A percentile compares a stretch with the other conserved stretches of the same genome.
Evolutionary conservation across 1,140 invertebrate genomes (phyloP).

Genomic region (Pissodes strobi): DNA sequence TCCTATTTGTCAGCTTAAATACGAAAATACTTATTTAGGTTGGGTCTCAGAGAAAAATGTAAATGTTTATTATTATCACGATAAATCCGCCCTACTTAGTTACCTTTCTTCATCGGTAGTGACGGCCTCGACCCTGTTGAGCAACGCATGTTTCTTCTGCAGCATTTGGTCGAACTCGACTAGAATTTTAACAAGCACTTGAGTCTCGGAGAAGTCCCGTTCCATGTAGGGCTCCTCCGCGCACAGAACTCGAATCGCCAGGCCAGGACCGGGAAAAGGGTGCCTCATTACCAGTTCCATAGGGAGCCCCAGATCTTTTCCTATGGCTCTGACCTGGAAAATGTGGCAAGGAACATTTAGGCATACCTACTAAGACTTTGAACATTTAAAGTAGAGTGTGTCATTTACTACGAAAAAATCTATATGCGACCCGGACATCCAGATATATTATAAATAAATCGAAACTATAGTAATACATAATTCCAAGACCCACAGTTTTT

Average conservation of each 20-base stretch:
- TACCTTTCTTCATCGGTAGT: constrained; percentile 76
- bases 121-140: constrained; percentile 84
- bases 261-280: constrained; percentile 94
- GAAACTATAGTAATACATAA: too few species aligned
- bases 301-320: constrained; percentile 88
- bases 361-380: too few species aligned
- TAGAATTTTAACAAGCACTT: constrained; percentile 91
- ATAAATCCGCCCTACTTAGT: constrained; percentile 3
- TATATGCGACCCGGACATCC: too few species aligned
- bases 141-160: constrained; percentile 89
- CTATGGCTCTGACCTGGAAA: constrained; percentile 64
- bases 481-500: too few species aligned
- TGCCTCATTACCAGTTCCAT: constrained; percentile 87
- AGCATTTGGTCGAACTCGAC: constrained; percentile 91
- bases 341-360: too few species aligned
- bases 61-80: too few species aligned
- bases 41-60: too few species aligned
- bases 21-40: too few species aligned
- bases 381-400: too few species aligned
- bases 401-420: too few species aligned
- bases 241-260: constrained; percentile 95
- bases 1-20: too few species aligned
- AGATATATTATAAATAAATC: too few species aligned
- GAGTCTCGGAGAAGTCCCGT: constrained; percentile 93
- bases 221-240: constrained; percentile 96